Conservation (phyloP, 2,888 invertebrate species). For the Xanthia togata region DNA sequence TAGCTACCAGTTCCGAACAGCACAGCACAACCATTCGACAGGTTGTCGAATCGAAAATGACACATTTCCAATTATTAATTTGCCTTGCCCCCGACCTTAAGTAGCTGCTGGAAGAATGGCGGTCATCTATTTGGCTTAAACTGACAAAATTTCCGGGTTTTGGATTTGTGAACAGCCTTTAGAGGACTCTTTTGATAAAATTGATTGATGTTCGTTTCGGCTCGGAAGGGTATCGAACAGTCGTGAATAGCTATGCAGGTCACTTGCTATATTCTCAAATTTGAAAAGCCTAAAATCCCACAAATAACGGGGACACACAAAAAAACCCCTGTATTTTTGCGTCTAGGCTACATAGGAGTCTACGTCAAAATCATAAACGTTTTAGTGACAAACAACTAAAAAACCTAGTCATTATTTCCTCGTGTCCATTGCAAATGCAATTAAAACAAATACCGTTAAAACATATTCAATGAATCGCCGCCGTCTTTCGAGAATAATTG, state of each 20-base stretch:
- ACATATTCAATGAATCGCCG: slow-evolving; percentile 9
- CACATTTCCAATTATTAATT: neutral
- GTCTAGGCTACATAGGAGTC: no score
- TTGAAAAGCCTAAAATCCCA: neutral
- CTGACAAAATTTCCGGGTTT: neutral
- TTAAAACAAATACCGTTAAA: slow-evolving; percentile 17
- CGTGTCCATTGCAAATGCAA: slow-evolving; percentile 13
- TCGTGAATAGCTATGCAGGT: neutral
- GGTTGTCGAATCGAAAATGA: neutral
- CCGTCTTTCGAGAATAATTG: slow-evolving; percentile 14
- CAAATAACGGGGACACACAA: rapidly evolving
- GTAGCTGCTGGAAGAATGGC: neutral
- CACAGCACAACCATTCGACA: no score
- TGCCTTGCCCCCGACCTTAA: neutral
- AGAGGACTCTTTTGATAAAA: neutral
- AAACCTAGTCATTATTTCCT: slow-evolving; percentile 5
- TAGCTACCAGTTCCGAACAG: neutral
- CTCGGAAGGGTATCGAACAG: neutral
- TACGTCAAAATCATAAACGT: neutral
- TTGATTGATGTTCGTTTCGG: neutral
- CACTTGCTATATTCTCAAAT: neutral
- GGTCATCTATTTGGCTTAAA: neutral
- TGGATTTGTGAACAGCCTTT: neutral
- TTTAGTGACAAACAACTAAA: neutral
- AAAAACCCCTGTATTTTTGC: neutral